These are phyloP conservation scores for Monomorium pharaonis DNA, from an alignment of 1,140 invertebrate genomes.

Conservation along the genomic window DNA sequence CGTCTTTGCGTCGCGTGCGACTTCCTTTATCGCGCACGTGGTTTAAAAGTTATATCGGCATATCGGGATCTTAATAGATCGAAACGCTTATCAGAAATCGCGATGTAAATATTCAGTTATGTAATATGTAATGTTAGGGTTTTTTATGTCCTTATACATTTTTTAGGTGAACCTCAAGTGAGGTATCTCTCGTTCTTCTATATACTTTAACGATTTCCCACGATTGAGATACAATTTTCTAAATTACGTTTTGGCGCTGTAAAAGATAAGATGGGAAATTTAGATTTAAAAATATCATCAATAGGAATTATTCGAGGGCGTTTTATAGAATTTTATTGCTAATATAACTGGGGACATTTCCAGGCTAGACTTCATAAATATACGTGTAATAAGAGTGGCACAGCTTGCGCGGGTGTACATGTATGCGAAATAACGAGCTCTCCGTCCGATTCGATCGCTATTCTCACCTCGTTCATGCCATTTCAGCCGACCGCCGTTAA, in stretches of 20 bases:
- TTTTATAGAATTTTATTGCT: neutral
- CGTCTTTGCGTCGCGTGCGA: neutral
- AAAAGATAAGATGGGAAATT: neutral
- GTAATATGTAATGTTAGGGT: neutral
- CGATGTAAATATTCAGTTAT: neutral
- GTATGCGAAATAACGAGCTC: slow-evolving; percentile 18
- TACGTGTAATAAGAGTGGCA: neutral
- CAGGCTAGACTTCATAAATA: slow-evolving; percentile 27
- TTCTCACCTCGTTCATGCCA: slow-evolving; percentile 28
- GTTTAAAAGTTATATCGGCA: neutral
- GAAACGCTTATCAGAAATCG: neutral
- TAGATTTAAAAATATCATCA: neutral
- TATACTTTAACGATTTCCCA: neutral
- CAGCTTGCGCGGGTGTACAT: neutral
- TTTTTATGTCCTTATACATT: neutral
- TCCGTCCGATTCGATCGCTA: slow-evolving; percentile 14
- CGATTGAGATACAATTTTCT: neutral
- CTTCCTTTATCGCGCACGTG: neutral
- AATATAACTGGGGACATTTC: neutral
- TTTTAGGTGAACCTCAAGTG: neutral
- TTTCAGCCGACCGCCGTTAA: slow-evolving; percentile 34
- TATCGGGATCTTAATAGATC: neutral
- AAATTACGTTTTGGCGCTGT: neutral
- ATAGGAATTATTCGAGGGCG: neutral
- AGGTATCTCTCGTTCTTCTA: neutral